Evolutionary conservation across 2,113 vertebrate genomes (phyloP).

Genomic region (Rhipidura dahli): DNA sequence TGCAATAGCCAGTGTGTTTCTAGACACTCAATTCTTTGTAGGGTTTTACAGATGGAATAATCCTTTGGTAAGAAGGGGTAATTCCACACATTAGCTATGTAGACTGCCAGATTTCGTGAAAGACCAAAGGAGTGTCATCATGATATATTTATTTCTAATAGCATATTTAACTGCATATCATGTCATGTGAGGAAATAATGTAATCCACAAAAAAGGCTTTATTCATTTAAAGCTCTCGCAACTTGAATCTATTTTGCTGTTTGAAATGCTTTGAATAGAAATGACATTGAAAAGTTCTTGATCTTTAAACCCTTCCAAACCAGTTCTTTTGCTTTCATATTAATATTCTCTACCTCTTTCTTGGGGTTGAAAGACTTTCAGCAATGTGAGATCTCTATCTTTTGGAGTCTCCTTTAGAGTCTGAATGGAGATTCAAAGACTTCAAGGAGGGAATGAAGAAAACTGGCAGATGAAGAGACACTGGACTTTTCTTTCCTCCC

Average conservation of each 20-base stretch:
- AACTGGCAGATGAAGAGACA: not conserved
- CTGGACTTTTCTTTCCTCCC: not conserved
- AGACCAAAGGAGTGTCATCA: not conserved
- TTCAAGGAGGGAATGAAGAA: not conserved
- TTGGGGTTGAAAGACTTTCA: not conserved
- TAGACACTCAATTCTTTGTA: not conserved
- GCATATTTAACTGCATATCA: not conserved
- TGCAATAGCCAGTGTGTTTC: not conserved
- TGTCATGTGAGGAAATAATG: not conserved
- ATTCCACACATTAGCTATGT: not conserved
- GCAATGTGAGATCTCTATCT: not conserved
- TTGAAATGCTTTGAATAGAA: not conserved
- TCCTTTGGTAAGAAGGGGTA: not conserved
- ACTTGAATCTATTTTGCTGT: not conserved
- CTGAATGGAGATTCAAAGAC: not conserved
- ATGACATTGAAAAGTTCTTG: not conserved
- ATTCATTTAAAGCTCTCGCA: not conserved
- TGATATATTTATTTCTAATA: not conserved
- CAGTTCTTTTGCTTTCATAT: not conserved
- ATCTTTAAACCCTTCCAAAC: not conserved
- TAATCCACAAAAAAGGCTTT: not conserved
- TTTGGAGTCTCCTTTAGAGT: not conserved
- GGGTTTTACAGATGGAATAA: not conserved
- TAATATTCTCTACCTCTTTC: not conserved
- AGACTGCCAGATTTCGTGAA: not conserved